Percentiles rank a stretch among this genome's conserved stretches.
Evolutionary conservation across 2,797 vertebrate species (phyloP).

Genomic region (Characodon lateralis): DNA sequence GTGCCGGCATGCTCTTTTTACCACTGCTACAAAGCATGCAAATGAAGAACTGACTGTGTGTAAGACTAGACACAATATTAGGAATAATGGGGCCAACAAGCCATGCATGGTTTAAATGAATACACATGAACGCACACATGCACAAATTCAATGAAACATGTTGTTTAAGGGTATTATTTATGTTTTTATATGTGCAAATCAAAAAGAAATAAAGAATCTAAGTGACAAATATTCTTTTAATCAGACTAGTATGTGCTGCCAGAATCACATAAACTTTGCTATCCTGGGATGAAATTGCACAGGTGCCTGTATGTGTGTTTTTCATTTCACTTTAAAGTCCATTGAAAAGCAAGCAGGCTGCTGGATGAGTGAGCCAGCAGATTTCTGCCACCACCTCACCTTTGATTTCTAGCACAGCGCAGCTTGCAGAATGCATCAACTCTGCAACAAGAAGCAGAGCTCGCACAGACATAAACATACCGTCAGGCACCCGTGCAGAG

Average conservation of each 20-base stretch:
- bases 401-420: conserved; percentile 56
- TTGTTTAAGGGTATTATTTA: conserved; percentile 39
- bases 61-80: conserved; percentile 28
- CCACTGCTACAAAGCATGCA: conserved; percentile 42
- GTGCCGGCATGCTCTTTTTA: conserved; percentile 40
- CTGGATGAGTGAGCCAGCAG: conserved; percentile 56
- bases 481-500: conserved; percentile 5
- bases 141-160: conserved; percentile 43
- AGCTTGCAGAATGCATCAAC: conserved; percentile 54
- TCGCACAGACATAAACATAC: conserved; percentile 17
- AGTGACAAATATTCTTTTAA: conserved; percentile 34
- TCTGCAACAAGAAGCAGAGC: conserved; percentile 47
- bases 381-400: conserved; percentile 57
- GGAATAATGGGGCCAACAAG: conserved; percentile 51
- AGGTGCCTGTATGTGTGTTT: conserved; percentile 29
- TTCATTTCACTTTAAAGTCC: conserved; percentile 52
- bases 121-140: conserved; percentile 32
- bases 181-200: conserved; percentile 45
- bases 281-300: conserved; percentile 22
- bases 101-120: conserved; percentile 37
- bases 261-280: conserved; percentile 17
- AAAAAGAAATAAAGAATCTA: conserved; percentile 50
- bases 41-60: background rate
- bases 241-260: conserved; percentile 4
- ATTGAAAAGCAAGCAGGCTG: conserved; percentile 51